These are phyloP conservation scores for Anthoscopus minutus DNA, from an alignment of 2,113 vertebrate genomes.

Conservation along the genomic window DNA sequence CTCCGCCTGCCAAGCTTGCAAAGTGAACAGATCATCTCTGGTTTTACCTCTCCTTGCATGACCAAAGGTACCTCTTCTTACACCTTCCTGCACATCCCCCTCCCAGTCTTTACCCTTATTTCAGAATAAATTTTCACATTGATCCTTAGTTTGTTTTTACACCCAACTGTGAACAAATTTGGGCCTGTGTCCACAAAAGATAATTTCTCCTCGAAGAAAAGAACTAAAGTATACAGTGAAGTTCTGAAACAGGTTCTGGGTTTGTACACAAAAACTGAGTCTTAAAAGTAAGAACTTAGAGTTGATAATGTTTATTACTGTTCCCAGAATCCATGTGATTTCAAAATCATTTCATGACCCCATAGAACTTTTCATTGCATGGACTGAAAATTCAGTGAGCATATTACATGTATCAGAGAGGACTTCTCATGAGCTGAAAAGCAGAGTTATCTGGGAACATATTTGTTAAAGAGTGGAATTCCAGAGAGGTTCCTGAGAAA, in stretches of 20 bases:
- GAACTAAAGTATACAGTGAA: fast-evolving
- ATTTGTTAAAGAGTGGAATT: neutral
- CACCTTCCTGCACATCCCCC: fast-evolving
- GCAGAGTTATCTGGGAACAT: neutral
- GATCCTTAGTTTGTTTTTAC: neutral
- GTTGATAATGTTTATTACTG: neutral
- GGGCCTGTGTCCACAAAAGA: neutral
- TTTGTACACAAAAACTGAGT: neutral
- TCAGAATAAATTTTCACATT: neutral
- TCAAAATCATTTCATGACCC: neutral
- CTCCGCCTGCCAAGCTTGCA: neutral
- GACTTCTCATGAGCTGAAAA: neutral
- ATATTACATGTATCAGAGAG: neutral
- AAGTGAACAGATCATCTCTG: neutral
- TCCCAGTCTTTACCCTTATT: neutral
- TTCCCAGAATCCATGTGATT: neutral
- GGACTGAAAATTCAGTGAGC: neutral
- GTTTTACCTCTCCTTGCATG: neutral
- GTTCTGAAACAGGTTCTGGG: neutral
- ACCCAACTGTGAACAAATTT: neutral
- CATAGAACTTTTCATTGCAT: neutral
- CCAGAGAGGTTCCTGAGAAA: neutral
- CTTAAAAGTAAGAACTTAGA: neutral
- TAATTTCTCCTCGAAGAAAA: neutral
- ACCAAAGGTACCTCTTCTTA: neutral